Evolutionary conservation across 2,888 invertebrate species (phyloP), one percentile per base, ranked within the genome.

Genomic region (Hypena proboscidalis): DNA sequence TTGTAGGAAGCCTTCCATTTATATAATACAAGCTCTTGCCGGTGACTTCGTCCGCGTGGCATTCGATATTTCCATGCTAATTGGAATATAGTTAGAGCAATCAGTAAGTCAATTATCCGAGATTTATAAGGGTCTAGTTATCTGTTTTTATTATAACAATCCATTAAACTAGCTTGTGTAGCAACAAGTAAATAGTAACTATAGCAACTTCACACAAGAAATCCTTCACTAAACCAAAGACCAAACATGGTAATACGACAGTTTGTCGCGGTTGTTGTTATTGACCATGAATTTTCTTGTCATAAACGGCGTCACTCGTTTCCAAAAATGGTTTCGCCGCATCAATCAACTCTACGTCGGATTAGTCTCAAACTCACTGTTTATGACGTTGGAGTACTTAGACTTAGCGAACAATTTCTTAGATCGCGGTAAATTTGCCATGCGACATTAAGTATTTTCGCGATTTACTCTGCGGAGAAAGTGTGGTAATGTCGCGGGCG

Each of bases 381-480:
- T 33, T 21, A 8, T 31, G 25, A 25, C 22, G 25, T 25, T n/a
- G n/a, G n/a, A n/a, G n/a, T n/a, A n/a, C n/a, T n/a, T 13, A 31
- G 19, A 23, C 32, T 42, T 13, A 14, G 40, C 22, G 33, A 36
- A 50, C 40, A 35, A 50, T 48, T 42, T 46, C 51, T 47, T 41
- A 22, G 22, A 25, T 54, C 19, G 57, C 44, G 48, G 54, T 56
- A 51, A 58, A 57, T 66, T 46, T 52, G 40, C 51, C 55, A 57
- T 50, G 51, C 54, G 57, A 58, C 58, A 57, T 65, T 63, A 50
- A 56, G 51, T 48, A 63, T 63, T 63, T 69, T 60, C 34, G 53
- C 56, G 47, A 72, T 75, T 73, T 67, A 65, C 68, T 73, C 58
- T 59, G 58, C 58, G 51, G 73, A 73, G 76, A 79, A 80, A 80